Percentiles rank a stretch among this genome's conserved stretches.
Evolutionary conservation across 2,113 vertebrate genomes (phyloP).

Genomic region (Indicator maculatus): DNA sequence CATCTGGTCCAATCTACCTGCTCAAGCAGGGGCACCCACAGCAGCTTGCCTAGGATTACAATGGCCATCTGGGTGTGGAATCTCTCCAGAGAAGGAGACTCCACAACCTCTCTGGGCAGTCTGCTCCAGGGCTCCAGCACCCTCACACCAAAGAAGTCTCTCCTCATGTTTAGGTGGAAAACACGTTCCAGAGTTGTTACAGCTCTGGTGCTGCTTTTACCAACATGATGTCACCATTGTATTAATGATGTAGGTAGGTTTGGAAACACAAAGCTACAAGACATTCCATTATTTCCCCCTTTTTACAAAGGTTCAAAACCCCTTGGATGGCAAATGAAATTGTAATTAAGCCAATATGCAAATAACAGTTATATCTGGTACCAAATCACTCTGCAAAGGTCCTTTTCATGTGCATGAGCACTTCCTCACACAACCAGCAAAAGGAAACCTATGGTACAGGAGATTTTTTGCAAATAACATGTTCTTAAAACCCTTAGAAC

Average conservation of each 20-base stretch:
- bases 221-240: background rate
- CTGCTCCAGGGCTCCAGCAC: no score
- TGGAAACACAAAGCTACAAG: background rate
- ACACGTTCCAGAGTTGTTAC: background rate
- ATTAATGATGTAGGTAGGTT: background rate
- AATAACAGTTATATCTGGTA: background rate
- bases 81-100: no score
- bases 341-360: fast-evolving
- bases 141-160: no score
- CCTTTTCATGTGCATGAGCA: fast-evolving
- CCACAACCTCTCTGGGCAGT: no score
- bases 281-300: background rate
- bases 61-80: no score
- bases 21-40: no score
- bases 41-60: no score
- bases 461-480: background rate
- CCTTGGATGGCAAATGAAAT: background rate
- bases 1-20: no score
- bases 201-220: background rate
- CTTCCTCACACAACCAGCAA: background rate
- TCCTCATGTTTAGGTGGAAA: no score
- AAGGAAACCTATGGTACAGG: background rate
- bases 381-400: background rate
- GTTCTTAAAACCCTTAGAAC: background rate
- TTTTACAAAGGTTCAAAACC: background rate